Base-by-base conservation (phyloP, 2,888 invertebrate species). In the Epistrophe eligans region DNA sequence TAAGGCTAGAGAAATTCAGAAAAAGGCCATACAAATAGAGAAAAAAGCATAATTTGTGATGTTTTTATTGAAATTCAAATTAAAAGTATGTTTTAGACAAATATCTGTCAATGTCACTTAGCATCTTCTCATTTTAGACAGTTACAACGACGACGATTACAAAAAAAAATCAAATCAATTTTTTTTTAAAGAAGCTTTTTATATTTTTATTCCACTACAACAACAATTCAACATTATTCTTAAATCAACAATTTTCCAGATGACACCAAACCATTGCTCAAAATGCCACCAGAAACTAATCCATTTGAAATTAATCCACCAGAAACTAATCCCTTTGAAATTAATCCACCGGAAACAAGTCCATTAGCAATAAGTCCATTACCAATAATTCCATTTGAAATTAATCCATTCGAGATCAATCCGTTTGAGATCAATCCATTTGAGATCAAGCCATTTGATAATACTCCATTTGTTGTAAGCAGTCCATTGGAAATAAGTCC, bases 401-500 rank as follows among this genome's bases (percentile, higher is more conserved):
- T 9, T 0, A 84, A 10, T 57, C 74, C 74, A 70, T 57, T 45
- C 0, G 64, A 73, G 2, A 71, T 40, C 13, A n/a, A n/a, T n/a
- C n/a, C n/a, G n/a, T n/a, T n/a, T n/a, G n/a, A n/a, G n/a, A n/a
- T 19, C 6, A 62, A n/a, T n/a, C 70, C 60, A 17, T 58, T 58
- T 1, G 45, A 45, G 19, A 71, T 19, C 4, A 79, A 24, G 11
- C 79, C 79, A 40, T 38, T 45, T 1, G 66, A 67, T 0, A 81
- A 7, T 1, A 81, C 1, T 38, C 62, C 70, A 62, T 67, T 60
- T 17, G 60, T 28, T 2, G 60, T 11, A 9, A 80, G 15, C 7
- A 81, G n/a, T 11, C 76, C 76, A 77, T 76, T 66, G 0, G 73
- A 60, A 13, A 84, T 32, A 11, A 82, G 17, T 8, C 77, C 77